Evolutionary conservation across 2,888 invertebrate genomes (phyloP).

Genomic region (Aplocera efformata): DNA sequence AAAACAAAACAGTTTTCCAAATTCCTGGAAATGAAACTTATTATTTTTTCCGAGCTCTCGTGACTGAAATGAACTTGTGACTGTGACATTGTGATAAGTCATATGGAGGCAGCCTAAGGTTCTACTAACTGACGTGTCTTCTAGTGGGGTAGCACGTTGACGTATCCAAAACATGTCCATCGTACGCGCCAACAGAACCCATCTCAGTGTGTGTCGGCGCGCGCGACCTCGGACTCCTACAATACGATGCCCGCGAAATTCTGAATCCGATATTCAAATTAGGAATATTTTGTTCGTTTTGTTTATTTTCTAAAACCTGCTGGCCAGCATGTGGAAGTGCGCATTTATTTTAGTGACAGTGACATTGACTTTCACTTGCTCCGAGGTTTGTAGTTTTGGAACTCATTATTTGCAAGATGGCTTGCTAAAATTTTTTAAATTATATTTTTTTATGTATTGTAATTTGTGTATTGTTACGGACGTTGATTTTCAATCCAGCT

Average conservation of each 20-base stretch:
- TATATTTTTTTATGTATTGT: too few relatives aligned
- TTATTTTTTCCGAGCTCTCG: too few relatives aligned
- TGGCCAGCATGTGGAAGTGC: slow-evolving; percentile 64
- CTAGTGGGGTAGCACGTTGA: slow-evolving; percentile 57
- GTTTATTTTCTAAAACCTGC: slow-evolving; percentile 37
- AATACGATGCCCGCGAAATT: slow-evolving; percentile 60
- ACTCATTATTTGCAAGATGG: slow-evolving; percentile 5
- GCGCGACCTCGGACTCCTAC: slow-evolving; percentile 55
- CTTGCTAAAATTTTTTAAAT: too few relatives aligned
- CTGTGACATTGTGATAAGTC: slow-evolving; percentile 9
- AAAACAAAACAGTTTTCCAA: too few relatives aligned
- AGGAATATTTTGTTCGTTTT: slow-evolving; percentile 33
- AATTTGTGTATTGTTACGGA: too few relatives aligned
- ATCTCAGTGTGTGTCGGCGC: slow-evolving; percentile 65
- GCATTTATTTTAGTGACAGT: slow-evolving; percentile 58
- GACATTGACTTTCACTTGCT: slow-evolving; percentile 56
- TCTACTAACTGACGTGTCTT: slow-evolving; percentile 11
- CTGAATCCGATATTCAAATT: slow-evolving; percentile 50
- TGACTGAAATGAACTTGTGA: too few relatives aligned
- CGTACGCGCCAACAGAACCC: slow-evolving; percentile 40
- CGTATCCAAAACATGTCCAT: slow-evolving; percentile 58
- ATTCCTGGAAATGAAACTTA: too few relatives aligned
- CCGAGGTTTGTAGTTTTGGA: slow-evolving; percentile 54
- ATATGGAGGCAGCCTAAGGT: slow-evolving; percentile 18
- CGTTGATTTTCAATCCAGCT: too few relatives aligned